Evolutionary conservation across 2,797 vertebrate species (phyloP).

Genomic region (Leptoclinus maculatus): DNA sequence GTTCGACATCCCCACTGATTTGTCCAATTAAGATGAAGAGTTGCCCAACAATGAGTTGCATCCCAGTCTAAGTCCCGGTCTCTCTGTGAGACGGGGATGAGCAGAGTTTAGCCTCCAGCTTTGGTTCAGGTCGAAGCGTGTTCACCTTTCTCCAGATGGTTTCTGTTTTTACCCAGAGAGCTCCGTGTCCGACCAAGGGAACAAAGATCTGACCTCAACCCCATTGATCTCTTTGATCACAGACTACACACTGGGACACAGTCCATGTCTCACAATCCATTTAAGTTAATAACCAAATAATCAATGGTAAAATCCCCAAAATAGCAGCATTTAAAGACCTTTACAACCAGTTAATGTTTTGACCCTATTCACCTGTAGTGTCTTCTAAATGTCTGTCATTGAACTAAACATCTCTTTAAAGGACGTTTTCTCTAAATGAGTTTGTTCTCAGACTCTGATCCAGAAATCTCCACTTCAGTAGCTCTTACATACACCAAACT

Average conservation of each 20-base stretch:
- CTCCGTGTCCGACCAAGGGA: conserved; percentile 29
- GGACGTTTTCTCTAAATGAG: too few relatives aligned
- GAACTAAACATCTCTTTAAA: too few relatives aligned
- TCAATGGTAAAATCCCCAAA: not conserved
- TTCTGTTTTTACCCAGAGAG: conserved; percentile 46
- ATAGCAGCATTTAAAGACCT: not conserved
- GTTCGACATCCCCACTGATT: too few relatives aligned
- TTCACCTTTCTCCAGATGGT: conserved; percentile 57
- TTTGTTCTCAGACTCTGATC: too few relatives aligned
- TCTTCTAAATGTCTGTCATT: too few relatives aligned
- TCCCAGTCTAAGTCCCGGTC: too few relatives aligned
- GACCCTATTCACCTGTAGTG: too few relatives aligned
- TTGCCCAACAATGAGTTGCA: too few relatives aligned
- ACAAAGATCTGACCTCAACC: conserved; percentile 50
- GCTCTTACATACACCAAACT: too few relatives aligned
- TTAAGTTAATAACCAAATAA: not conserved
- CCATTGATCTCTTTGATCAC: conserved; percentile 48
- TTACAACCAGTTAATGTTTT: not conserved
- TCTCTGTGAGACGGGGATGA: conserved; percentile 5
- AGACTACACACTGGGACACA: not conserved
- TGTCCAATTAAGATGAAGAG: too few relatives aligned
- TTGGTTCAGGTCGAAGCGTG: conserved; percentile 40
- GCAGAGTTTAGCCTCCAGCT: conserved; percentile 27
- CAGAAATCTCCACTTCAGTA: too few relatives aligned
- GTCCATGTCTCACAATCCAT: too few relatives aligned